phyloP scores from a whole-genome alignment of 2,888 invertebrate genomes.

The Drosophila recens region DNA sequence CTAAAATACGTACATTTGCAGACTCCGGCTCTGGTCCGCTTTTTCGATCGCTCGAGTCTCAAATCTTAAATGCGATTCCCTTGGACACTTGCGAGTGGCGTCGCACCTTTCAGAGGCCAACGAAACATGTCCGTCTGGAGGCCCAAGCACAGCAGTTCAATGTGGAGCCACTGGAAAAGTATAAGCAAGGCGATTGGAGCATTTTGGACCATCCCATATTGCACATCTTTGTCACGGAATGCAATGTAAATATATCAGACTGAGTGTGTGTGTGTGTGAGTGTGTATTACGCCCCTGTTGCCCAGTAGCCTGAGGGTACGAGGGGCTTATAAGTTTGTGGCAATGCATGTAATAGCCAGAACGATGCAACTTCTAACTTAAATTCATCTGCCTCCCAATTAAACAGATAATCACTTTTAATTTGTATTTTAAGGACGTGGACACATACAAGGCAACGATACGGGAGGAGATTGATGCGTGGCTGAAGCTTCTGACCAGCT shows the following conservation, averaged over 20 bases:
- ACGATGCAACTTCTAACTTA: too few species aligned
- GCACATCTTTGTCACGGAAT: constrained; percentile 98
- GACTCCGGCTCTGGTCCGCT: constrained; percentile 94
- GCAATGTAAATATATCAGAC: constrained; percentile 88
- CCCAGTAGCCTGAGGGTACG: not conserved
- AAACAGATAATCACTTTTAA: not conserved
- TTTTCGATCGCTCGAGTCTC: constrained; percentile 92
- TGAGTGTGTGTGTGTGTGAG: not conserved
- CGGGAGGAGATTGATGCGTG: constrained; percentile 95
- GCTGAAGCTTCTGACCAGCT: constrained; percentile 91
- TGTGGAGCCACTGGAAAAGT: constrained; percentile 88
- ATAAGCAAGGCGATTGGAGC: constrained; percentile 90
- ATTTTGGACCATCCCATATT: constrained; percentile 95
- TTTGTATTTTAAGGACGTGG: constrained; percentile 90
- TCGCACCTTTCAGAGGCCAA: constrained; percentile 93
- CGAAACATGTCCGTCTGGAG: constrained; percentile 93
- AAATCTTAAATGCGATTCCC: constrained; percentile 92
- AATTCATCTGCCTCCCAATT: not conserved
- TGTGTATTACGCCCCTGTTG: not conserved
- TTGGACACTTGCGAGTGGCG: constrained; percentile 96
- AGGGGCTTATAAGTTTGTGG: not conserved
- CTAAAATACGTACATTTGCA: constrained; percentile 72
- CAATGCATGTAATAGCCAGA: too few species aligned
- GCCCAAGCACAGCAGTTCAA: constrained; percentile 93
- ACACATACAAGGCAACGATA: constrained; percentile 94